Conservation (phyloP, 2,888 invertebrate genomes). For the Rhodophaea formosa region DNA sequence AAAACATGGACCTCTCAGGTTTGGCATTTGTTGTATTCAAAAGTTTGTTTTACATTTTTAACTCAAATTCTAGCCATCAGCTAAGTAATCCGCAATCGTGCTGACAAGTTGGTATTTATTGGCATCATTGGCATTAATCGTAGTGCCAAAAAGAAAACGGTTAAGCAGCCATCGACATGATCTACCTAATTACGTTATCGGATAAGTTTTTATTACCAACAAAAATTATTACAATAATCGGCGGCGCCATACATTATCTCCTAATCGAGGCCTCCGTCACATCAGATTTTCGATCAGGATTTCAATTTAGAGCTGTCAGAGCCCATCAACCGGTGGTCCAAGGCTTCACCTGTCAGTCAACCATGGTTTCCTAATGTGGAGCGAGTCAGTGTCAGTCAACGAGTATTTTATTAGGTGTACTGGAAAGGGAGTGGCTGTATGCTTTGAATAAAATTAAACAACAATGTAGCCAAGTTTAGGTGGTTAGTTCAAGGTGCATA, state of each 20-base stretch:
- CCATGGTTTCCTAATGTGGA: constrained; percentile 8
- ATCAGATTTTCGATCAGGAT: constrained; percentile 5
- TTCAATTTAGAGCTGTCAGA: constrained; percentile 13
- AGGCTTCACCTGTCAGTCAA: constrained; percentile 13
- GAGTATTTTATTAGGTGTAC: constrained; percentile 7
- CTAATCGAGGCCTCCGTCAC: neutral
- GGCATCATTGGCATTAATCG: too few species aligned
- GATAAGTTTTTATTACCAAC: neutral
- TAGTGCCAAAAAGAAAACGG: neutral
- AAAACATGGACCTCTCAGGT: too few species aligned
- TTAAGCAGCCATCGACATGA: neutral
- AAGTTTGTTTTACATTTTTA: too few species aligned
- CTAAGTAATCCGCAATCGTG: too few species aligned
- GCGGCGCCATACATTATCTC: constrained; percentile 4
- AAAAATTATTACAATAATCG: constrained; percentile 8
- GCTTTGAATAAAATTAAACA: neutral
- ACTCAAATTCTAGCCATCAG: too few species aligned
- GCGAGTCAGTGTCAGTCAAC: constrained; percentile 4
- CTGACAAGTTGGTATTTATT: too few species aligned
- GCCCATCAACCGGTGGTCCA: constrained; percentile 7
- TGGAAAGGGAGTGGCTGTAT: neutral
- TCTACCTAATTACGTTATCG: constrained; percentile 4
- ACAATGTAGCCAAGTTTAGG: neutral
- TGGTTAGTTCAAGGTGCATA: too few species aligned
- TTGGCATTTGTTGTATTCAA: too few species aligned